A percentile compares a stretch with the other conserved stretches of the same genome.
Evolutionary conservation across 2,888 invertebrate genomes (phyloP).

Genomic region (Cacoxenus indagator): DNA sequence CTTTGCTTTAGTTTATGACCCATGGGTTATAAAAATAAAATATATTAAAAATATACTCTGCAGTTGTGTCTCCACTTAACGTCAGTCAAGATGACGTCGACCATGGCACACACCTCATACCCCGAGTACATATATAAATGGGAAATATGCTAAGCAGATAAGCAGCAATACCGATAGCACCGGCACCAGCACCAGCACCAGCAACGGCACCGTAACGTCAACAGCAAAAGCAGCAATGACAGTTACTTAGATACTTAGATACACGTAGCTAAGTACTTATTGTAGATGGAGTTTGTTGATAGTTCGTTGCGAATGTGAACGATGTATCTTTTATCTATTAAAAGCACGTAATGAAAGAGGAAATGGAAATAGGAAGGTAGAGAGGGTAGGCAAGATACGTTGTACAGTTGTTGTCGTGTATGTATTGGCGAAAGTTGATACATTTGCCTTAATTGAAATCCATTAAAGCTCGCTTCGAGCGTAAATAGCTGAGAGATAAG

Average conservation of each 20-base stretch:
- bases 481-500: conserved; percentile 18
- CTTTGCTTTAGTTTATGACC: too few species aligned
- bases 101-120: conserved; percentile 6
- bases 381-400: background rate
- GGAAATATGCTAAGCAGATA: background rate
- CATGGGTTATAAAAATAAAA: too few species aligned
- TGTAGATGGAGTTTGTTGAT: too few species aligned
- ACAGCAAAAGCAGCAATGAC: background rate
- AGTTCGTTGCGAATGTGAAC: too few species aligned
- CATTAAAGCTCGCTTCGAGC: conserved; percentile 12
- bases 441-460: conserved; percentile 13
- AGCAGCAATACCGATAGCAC: background rate
- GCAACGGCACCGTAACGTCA: background rate
- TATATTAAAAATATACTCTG: background rate
- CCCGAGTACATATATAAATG: background rate
- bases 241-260: too few species aligned
- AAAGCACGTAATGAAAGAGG: background rate
- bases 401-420: background rate
- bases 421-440: background rate
- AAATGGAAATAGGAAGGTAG: background rate
- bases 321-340: too few species aligned
- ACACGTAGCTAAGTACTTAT: too few species aligned
- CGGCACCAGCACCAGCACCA: background rate
- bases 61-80: background rate
- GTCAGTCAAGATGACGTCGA: conserved; percentile 5